Base-by-base conservation (phyloP, 1,140 invertebrate species). In the Zaprionus tsacasi region DNA sequence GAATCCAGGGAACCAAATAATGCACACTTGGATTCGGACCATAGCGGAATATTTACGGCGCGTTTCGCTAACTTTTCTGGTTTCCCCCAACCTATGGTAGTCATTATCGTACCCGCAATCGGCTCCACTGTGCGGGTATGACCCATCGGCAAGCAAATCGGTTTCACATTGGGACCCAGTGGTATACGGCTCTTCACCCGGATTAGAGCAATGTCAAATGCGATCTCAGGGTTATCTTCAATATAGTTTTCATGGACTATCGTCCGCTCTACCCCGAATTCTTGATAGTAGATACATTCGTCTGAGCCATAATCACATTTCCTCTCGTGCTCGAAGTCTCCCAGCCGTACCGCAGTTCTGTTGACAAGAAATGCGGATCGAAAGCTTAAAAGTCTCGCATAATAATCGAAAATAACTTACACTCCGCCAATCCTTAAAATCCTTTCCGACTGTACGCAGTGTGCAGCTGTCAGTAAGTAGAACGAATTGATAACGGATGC, bases 121-220 rank as follows among this genome's bases (percentile, higher is more conserved):
- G n/a, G n/a, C n/a, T n/a, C n/a, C n/a, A n/a, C n/a, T n/a, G n/a
- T n/a, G n/a, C n/a, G n/a, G n/a, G n/a, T n/a, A n/a, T n/a, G n/a
- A n/a, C n/a, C n/a, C n/a, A n/a, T n/a, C 0, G 61, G 61, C 8
- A 64, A 10, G 11, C 61, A 64, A 54, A 64, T 54, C 3, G 61
- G 61, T 10, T 54, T 64, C 8, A 54, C 6, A 5, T 27, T 27
- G 10, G 4, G 3, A 4, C 35, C 36, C n/a, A 64, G 38, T 7
- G 27, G 17, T 4, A 64, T 64, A 1, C 0, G 27, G 25, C 6
- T 2, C 6, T 15, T 38, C 13, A 64, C 17, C 2, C 61, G 48
- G 8, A 64, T 2, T 17, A 64, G 21, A 0, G 61, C 17, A 4
- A 64, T 64, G 21, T 64, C 61, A 55, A 27, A 38, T n/a, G n/a